Percentiles rank a stretch among this genome's conserved stretches.
phyloP scores from a whole-genome alignment of 2,797 vertebrate species.

The Poeciliopsis paucimaculata region DNA sequence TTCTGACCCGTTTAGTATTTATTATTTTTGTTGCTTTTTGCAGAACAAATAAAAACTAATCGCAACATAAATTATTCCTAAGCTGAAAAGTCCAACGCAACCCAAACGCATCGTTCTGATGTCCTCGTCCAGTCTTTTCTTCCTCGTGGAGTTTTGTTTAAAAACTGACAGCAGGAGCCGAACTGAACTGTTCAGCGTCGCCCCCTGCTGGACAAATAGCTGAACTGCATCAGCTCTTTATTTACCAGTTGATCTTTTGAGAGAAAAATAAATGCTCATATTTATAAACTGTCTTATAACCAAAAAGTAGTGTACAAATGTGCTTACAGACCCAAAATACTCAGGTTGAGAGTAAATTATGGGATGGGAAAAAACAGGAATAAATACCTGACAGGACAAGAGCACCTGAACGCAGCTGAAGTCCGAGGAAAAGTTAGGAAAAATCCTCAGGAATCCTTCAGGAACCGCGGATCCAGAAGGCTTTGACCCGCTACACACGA shows the following conservation, averaged over 20 bases:
- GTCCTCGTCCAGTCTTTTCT: too few relatives aligned
- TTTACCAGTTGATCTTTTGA: too few relatives aligned
- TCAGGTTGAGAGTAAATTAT: neutral
- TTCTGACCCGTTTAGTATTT: neutral
- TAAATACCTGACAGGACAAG: neutral
- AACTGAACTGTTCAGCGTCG: too few relatives aligned
- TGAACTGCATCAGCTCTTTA: too few relatives aligned
- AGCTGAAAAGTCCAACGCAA: neutral
- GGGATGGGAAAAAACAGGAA: neutral
- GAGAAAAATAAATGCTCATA: too few relatives aligned
- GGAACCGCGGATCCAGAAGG: neutral
- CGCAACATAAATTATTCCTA: neutral
- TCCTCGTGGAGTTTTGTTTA: too few relatives aligned
- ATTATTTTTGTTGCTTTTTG: neutral
- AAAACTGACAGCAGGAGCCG: too few relatives aligned
- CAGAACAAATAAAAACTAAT: neutral
- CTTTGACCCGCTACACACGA: neutral
- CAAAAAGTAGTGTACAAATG: accelerated
- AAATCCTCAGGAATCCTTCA: neutral
- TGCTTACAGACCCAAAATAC: too few relatives aligned
- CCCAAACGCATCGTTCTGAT: neutral
- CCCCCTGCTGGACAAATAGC: too few relatives aligned
- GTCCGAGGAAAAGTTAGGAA: neutral
- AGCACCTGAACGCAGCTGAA: neutral
- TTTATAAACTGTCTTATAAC: too few relatives aligned